Evolutionary conservation across 2,113 vertebrate genomes (phyloP), one percentile per base, ranked within the genome.

Genomic region (Talpa occidentalis): DNA sequence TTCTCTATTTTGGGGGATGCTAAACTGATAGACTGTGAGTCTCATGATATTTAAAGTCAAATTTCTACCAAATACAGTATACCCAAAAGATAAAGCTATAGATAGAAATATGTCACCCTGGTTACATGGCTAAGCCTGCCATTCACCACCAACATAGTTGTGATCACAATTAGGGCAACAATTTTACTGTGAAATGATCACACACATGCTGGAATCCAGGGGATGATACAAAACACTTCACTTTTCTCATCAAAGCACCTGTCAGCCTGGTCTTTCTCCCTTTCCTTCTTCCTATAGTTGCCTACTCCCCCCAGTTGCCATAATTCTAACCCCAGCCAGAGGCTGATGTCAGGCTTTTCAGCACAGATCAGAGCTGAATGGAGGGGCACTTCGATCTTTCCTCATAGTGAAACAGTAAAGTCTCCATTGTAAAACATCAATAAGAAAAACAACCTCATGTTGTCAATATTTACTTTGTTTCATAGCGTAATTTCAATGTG

Each of bases 351-450:
- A 90, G n/a, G 72, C 37, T 59, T 21, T 67, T 89, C 24, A 74
- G 42, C 37, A 73, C n/a, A 59, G 40, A 7, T 42, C 16, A 26
- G 49, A 89, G 47, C 35, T 44, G 4, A 2, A 73, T 7, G 66
- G 14, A 90, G 32, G 28, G 56, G 7, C 90, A 7, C 44, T 67
- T 69, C 54, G 4, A 4, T 67, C 37, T 60, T 76, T 40, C 32
- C 49, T 86, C 76, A 82, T 6, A 69, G 14, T 4, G 80, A 81
- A 93, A 74, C n/a, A 76, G 10, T 30, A 66, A 64, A 24, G 72
- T 79, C 40, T 73, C 73, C n/a, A 91, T 22, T 60, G 37, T 42
- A 88, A 90, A 93, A 77, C 16, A 88, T 35, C 30, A 88, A 81
- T 28, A 49, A 44, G 54, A 85, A 80, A 78, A 93, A 44, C 0